Percentiles rank a stretch among this genome's conserved stretches.
These are phyloP conservation scores for Siniperca undulata DNA, from an alignment of 2,797 vertebrate species.

Conservation along the genomic window DNA sequence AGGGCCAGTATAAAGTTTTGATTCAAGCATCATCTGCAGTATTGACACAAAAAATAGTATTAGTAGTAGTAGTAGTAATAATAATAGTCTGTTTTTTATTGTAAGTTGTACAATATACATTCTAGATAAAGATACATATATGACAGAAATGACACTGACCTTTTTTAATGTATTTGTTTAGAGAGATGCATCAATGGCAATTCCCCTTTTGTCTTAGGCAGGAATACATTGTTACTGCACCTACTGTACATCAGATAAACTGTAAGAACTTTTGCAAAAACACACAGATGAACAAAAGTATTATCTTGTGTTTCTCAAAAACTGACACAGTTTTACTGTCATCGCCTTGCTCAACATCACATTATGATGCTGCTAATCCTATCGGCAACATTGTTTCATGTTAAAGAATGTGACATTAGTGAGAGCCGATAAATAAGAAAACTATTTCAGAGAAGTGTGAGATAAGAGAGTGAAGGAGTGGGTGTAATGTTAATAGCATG, in stretches of 20 bases:
- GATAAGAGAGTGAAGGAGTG: slow-evolving; percentile 56
- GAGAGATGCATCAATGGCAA: neutral
- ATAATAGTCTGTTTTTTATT: neutral
- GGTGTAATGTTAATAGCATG: slow-evolving; percentile 46
- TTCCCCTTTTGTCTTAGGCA: neutral
- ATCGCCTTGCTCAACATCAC: neutral
- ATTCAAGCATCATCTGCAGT: slow-evolving; percentile 24
- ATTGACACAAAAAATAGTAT: neutral
- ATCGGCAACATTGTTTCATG: slow-evolving; percentile 40
- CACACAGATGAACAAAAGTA: slow-evolving; percentile 7
- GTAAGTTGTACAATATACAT: neutral
- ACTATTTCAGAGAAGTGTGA: slow-evolving; percentile 36
- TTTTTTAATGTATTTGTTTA: neutral
- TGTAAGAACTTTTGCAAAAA: neutral
- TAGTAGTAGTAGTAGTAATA: too few relatives aligned
- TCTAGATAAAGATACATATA: neutral
- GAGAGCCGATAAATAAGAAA: slow-evolving; percentile 32
- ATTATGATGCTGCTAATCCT: slow-evolving; percentile 12
- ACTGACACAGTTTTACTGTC: slow-evolving; percentile 11
- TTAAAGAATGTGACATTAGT: slow-evolving; percentile 34
- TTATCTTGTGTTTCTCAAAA: slow-evolving; percentile 18
- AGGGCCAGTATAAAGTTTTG: slow-evolving; percentile 6
- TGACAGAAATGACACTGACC: neutral
- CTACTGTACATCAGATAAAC: slow-evolving; percentile 3
- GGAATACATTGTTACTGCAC: neutral